These are phyloP conservation scores for Tineola bisselliella DNA, from an alignment of 2,888 invertebrate species.

Conservation along the genomic window DNA sequence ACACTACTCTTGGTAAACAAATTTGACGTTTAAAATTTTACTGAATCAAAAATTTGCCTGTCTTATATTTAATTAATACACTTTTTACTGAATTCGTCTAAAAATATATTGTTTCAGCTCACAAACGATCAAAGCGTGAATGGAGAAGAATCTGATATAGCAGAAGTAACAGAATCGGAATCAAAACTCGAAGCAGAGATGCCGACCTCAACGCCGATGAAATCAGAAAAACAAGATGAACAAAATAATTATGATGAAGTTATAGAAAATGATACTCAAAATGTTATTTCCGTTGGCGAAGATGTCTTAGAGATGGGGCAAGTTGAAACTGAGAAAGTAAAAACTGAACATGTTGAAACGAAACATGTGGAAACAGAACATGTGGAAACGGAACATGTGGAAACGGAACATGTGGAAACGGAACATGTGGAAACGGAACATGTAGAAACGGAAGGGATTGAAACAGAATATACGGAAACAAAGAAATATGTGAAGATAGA, in stretches of 20 bases:
- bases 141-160: neutral
- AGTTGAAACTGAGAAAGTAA: neutral
- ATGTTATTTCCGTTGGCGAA: neutral
- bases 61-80: too few relatives aligned
- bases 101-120: slow-evolving; percentile 28
- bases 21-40: too few relatives aligned
- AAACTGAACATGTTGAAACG: too few relatives aligned
- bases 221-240: slow-evolving; percentile 15
- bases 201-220: neutral
- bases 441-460: too few relatives aligned
- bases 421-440: too few relatives aligned
- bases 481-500: slow-evolving; percentile 13
- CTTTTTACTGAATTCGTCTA: too few relatives aligned
- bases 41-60: too few relatives aligned
- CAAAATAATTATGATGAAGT: neutral
- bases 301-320: neutral
- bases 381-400: neutral
- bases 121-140: slow-evolving; percentile 28
- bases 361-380: too few relatives aligned
- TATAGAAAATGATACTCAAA: neutral
- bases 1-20: too few relatives aligned
- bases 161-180: neutral
- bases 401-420: too few relatives aligned
- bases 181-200: neutral
- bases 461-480: neutral